These are phyloP conservation scores for Zygaena filipendulae DNA, from an alignment of 2,888 invertebrate genomes.

Conservation along the genomic window DNA sequence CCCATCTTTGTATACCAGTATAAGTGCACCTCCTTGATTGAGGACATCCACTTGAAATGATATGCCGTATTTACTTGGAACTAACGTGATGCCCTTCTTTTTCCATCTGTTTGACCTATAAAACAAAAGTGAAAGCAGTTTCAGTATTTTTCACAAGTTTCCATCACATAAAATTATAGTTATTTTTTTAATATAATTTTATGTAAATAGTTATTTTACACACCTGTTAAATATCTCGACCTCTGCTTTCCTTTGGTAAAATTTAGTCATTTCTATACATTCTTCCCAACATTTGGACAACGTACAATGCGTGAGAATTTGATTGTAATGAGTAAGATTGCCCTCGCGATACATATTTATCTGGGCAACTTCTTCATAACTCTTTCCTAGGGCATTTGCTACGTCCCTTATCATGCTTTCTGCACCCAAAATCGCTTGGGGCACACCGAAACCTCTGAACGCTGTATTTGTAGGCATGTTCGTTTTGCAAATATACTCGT, in stretches of 20 bases:
- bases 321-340: constrained; percentile 82
- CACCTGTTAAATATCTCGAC: constrained; percentile 79
- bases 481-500: constrained; percentile 83
- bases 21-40: constrained; percentile 82
- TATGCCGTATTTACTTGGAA: constrained; percentile 83
- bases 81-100: constrained; percentile 79
- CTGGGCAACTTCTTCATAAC: constrained; percentile 71
- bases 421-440: constrained; percentile 87
- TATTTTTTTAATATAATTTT: too few relatives aligned
- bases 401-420: constrained; percentile 84
- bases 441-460: constrained; percentile 92
- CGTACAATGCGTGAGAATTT: constrained; percentile 78
- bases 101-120: constrained; percentile 76
- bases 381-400: constrained; percentile 73
- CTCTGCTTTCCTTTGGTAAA: constrained; percentile 63
- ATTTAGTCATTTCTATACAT: constrained; percentile 74
- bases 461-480: constrained; percentile 94
- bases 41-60: constrained; percentile 73
- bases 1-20: constrained; percentile 81
- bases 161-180: too few relatives aligned
- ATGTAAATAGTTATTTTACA: too few relatives aligned
- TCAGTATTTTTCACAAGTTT: too few relatives aligned
- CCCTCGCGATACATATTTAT: constrained; percentile 86
- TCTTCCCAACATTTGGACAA: constrained; percentile 80
- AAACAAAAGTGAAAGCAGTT: too few relatives aligned